These are phyloP conservation scores for Garrulus glandarius DNA, from an alignment of 2,797 vertebrate genomes.

Conservation along the genomic window DNA sequence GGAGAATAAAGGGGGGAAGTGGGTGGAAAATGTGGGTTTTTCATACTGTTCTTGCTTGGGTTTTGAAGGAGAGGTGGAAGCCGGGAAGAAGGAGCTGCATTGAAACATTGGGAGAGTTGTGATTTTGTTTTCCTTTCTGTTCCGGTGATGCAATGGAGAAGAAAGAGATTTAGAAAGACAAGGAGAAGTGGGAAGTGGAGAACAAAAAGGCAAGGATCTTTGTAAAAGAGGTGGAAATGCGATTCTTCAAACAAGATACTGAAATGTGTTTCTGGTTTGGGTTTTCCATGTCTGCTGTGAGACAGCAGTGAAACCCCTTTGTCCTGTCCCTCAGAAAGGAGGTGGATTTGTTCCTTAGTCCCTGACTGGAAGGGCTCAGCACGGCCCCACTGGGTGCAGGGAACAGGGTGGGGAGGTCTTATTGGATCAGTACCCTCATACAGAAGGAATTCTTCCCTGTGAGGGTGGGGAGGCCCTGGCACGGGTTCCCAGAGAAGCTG, in stretches of 20 bases:
- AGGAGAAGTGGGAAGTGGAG: neutral
- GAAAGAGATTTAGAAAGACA: neutral
- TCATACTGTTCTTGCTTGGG: neutral
- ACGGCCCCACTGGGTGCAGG: fast-evolving
- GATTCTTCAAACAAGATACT: neutral
- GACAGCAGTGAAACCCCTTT: neutral
- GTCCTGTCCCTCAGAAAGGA: neutral
- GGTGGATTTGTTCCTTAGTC: neutral
- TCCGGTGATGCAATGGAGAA: neutral
- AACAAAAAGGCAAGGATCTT: neutral
- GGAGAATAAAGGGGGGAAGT: neutral
- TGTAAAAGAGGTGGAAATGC: neutral
- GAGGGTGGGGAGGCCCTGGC: neutral
- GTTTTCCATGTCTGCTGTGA: fast-evolving
- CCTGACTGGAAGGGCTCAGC: neutral
- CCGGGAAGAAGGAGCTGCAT: neutral
- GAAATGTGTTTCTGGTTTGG: neutral
- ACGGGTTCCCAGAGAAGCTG: neutral
- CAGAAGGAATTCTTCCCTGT: neutral
- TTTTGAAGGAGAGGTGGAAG: neutral
- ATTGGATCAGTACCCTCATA: fast-evolving
- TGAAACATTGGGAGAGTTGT: neutral
- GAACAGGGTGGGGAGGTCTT: fast-evolving
- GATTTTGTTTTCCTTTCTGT: neutral
- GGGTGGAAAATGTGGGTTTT: neutral